phyloP scores from a whole-genome alignment of 2,888 invertebrate species.

The Latheticus oryzae region DNA sequence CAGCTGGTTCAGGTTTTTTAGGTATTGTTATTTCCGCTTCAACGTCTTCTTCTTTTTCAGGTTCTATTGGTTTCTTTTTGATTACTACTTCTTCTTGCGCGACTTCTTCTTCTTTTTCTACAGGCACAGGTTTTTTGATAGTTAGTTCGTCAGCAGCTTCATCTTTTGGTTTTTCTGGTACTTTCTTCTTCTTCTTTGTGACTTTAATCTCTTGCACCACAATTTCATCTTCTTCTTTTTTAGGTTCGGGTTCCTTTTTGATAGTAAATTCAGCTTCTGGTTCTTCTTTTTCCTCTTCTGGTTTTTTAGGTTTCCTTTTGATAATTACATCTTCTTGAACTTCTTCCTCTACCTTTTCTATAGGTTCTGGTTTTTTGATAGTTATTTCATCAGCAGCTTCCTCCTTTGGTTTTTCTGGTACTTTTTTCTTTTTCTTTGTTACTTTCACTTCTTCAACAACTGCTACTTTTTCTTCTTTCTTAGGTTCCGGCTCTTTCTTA shows the following conservation, averaged over 20 bases:
- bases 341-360: conserved; percentile 64
- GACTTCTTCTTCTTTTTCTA: conserved; percentile 37
- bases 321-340: conserved; percentile 25
- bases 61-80: conserved; percentile 50
- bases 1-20: conserved; percentile 58
- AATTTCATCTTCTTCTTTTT: conserved; percentile 51
- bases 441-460: conserved; percentile 43
- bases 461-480: conserved; percentile 53
- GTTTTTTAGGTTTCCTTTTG: conserved; percentile 49
- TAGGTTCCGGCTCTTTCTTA: conserved; percentile 61
- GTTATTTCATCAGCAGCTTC: conserved; percentile 23
- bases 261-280: conserved; percentile 67
- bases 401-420: conserved; percentile 44
- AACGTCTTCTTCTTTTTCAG: conserved; percentile 41
- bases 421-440: conserved; percentile 59
- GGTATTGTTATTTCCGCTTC: conserved; percentile 53
- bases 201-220: conserved; percentile 64
- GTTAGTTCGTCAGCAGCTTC: conserved; percentile 70
- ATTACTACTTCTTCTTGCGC: conserved; percentile 38
- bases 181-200: conserved; percentile 62
- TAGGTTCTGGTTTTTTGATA: conserved; percentile 31
- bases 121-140: conserved; percentile 65
- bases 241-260: conserved; percentile 59
- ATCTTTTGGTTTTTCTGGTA: conserved; percentile 63
- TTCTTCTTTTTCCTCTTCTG: conserved; percentile 42